Evolutionary conservation across 2,113 vertebrate genomes (phyloP).

Genomic region (Nettapus auritus): DNA sequence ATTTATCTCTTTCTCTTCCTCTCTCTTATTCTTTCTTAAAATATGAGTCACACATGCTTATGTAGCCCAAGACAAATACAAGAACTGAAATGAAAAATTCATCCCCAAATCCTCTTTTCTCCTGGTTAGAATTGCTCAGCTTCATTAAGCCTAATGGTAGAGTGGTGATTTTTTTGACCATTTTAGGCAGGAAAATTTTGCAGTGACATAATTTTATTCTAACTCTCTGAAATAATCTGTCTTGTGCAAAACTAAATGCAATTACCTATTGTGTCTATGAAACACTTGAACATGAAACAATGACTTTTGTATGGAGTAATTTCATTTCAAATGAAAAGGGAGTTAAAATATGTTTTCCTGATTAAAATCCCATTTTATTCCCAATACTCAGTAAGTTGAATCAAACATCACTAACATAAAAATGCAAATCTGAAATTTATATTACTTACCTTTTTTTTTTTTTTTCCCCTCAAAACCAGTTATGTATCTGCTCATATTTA

Average conservation of each 20-base stretch:
- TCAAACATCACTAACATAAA: not conserved
- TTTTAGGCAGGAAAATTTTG: constrained; percentile 21
- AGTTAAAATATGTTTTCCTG: not conserved
- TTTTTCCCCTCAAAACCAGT: not conserved
- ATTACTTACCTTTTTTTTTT: not conserved
- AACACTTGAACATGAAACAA: constrained; percentile 17
- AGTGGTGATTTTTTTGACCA: not conserved
- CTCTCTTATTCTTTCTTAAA: not conserved
- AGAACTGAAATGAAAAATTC: not conserved
- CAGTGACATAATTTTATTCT: constrained; percentile 37
- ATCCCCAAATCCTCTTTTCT: not conserved
- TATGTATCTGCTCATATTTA: not conserved
- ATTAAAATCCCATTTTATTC: not conserved
- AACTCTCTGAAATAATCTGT: not conserved
- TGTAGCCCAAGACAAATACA: not conserved
- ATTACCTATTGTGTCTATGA: not conserved
- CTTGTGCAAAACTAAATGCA: constrained; percentile 1
- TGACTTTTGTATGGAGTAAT: not conserved
- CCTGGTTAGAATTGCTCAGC: not conserved
- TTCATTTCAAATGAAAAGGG: not conserved
- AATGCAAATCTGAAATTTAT: not conserved
- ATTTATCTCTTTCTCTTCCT: not conserved
- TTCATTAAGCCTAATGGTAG: not conserved
- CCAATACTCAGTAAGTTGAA: rapidly evolving
- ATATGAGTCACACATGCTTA: not conserved